A percentile compares a stretch with the other conserved stretches of the same genome.
Evolutionary conservation across 2,113 vertebrate genomes (phyloP).

Genomic region (Oryctolagus cuniculus): DNA sequence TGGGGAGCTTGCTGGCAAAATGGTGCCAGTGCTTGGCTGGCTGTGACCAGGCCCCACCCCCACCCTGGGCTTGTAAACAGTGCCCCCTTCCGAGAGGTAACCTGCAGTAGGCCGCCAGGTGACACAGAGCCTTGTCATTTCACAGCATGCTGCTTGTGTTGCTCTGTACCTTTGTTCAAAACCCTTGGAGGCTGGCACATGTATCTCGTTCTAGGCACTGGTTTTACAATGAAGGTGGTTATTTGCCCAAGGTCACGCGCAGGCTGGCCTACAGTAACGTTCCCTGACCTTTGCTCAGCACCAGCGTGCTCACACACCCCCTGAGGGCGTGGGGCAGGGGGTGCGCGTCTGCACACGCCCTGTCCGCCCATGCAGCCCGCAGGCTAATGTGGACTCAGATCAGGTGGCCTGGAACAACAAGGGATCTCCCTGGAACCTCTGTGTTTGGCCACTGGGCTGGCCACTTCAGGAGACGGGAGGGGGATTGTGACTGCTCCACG

Average conservation of each 20-base stretch:
- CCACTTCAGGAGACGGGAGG: background rate
- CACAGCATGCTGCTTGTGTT: background rate
- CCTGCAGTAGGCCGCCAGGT: constrained; percentile 63
- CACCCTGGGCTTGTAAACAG: constrained; percentile 68
- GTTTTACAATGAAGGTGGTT: background rate
- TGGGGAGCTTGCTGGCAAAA: constrained; percentile 69
- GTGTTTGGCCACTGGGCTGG: background rate
- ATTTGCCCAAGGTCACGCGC: constrained; percentile 64
- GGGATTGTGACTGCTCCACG: background rate
- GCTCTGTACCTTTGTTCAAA: background rate
- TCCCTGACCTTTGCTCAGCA: constrained; percentile 55
- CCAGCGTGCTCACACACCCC: background rate
- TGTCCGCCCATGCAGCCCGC: background rate
- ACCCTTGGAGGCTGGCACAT: background rate
- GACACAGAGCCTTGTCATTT: constrained; percentile 20
- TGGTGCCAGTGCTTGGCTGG: constrained; percentile 25
- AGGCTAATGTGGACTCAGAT: background rate
- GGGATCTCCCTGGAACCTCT: background rate
- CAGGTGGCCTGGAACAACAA: background rate
- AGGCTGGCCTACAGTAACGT: background rate
- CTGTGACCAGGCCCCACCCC: constrained; percentile 43
- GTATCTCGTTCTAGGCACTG: background rate
- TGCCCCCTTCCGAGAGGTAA: constrained; percentile 71
- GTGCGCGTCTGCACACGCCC: background rate
- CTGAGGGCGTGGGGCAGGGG: background rate